A percentile compares a stretch with the other conserved stretches of the same genome.
Evolutionary conservation across 1,140 invertebrate species (phyloP).

Genomic region (Drosophila nasuta): DNA sequence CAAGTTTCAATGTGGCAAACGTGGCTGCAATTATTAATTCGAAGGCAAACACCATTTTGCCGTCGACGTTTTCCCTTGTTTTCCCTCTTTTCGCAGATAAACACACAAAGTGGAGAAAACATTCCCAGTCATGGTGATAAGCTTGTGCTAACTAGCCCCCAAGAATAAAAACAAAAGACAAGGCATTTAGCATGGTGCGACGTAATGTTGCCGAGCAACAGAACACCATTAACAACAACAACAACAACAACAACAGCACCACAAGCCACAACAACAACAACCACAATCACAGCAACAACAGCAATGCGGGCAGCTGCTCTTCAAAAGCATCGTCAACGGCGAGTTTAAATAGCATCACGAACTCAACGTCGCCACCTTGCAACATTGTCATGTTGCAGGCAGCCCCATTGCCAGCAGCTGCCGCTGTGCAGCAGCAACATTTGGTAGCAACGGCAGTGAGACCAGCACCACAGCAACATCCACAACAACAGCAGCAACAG

Average conservation of each 20-base stretch:
- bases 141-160: slow-evolving; percentile 27
- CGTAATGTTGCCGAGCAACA: slow-evolving; percentile 77
- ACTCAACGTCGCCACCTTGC: slow-evolving; percentile 56
- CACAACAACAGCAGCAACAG: slow-evolving; percentile 46
- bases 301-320: slow-evolving; percentile 64
- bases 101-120: slow-evolving; percentile 2
- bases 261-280: slow-evolving; percentile 25
- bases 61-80: slow-evolving; percentile 23
- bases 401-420: slow-evolving; percentile 41
- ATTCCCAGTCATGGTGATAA: slow-evolving; percentile 22
- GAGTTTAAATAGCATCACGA: slow-evolving; percentile 58
- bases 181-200: slow-evolving; percentile 73
- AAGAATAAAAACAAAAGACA: slow-evolving; percentile 14
- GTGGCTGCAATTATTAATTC: slow-evolving; percentile 56
- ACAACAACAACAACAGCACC: slow-evolving; percentile 36
- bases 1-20: slow-evolving; percentile 22
- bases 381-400: slow-evolving; percentile 75
- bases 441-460: slow-evolving; percentile 15
- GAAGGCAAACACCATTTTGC: slow-evolving; percentile 51
- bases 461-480: slow-evolving; percentile 11
- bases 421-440: slow-evolving; percentile 40
- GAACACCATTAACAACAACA: slow-evolving; percentile 38
- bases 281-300: slow-evolving; percentile 49
- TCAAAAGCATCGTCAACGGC: slow-evolving; percentile 68
- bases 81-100: slow-evolving; percentile 60